Conservation (phyloP, 2,888 invertebrate species). For the Drepanosiphum platanoidis region DNA sequence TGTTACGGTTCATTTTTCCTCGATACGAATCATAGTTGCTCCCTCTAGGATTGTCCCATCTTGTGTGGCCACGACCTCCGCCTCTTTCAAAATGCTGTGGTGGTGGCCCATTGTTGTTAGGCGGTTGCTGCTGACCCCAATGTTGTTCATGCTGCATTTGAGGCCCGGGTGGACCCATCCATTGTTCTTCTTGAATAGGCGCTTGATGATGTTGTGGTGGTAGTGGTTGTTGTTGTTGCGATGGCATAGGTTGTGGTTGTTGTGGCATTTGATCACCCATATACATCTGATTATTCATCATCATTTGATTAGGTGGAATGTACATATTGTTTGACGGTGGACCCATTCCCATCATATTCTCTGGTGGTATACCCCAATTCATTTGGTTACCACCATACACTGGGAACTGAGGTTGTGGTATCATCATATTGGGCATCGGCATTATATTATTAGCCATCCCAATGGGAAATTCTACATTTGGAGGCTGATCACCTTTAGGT, state of each 20-base stretch:
- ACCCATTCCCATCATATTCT: constrained; percentile 48
- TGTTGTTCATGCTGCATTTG: constrained; percentile 57
- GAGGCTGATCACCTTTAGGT: constrained; percentile 72
- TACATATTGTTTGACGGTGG: constrained; percentile 47
- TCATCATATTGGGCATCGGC: constrained; percentile 56
- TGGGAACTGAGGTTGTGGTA: constrained; percentile 44
- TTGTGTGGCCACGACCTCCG: constrained; percentile 33
- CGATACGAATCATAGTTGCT: constrained; percentile 51
- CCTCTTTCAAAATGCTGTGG: constrained; percentile 42
- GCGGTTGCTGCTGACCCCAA: constrained; percentile 49
- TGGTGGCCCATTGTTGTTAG: constrained; percentile 34
- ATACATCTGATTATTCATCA: constrained; percentile 58
- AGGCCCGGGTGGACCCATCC: constrained; percentile 42
- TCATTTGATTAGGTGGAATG: constrained; percentile 35
- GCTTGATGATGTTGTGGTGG: constrained; percentile 17
- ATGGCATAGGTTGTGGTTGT: not conserved
- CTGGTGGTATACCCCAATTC: constrained; percentile 50
- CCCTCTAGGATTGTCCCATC: constrained; percentile 57
- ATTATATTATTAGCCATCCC: constrained; percentile 55
- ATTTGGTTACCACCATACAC: constrained; percentile 34
- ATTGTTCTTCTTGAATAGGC: constrained; percentile 45
- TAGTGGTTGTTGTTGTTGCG: not conserved
- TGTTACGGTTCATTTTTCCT: constrained; percentile 56
- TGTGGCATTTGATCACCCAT: constrained; percentile 49
- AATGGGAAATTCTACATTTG: constrained; percentile 16